Base-by-base conservation (phyloP, 2,888 invertebrate species). In the Ariolimax columbianus region DNA sequence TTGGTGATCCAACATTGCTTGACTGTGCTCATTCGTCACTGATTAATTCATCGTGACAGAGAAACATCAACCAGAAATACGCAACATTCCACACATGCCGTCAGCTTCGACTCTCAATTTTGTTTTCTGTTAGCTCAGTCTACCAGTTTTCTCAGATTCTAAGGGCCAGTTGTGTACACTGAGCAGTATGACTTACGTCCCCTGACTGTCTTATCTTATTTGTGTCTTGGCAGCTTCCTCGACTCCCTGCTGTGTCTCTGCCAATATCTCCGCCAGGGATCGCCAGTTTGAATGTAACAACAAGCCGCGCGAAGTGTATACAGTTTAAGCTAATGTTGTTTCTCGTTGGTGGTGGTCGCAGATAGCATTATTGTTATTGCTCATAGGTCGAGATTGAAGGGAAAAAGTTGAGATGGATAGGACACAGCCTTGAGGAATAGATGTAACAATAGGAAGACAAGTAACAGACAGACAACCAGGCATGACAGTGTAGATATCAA, bases 1-100 rank as follows among this genome's bases (percentile, higher is more conserved):
- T 40, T 40, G 72, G 43, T 72, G 43, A 43, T 26, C 43, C 72
- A 72, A 43, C 43, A 72, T 72, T 43, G 26, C 72, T 72, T 43
- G 40, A 6, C 43, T 4, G 9, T 72, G 6, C n/a, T 72, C 72
- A 26, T n/a, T 23, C 72, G 14, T 26, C 43, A 72, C 43, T 2
- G 4, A 40, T 40, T 43, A 26, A 72, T n/a, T 40, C 43, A n/a
- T 72, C 14, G 40, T 72, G 72, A 43, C 72, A 72, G 7, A 26
- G 23, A 6, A 43, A n/a, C 40, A 72, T 11, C 6, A 40, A 6
- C 4, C 43, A 23, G 40, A 72, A 72, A 7, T 4, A 55, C 9
- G 14, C 14, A 14, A 47, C 6, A 47, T 14, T 47, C 47, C 47
- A 47, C 47, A 9, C 14, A 14, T 9, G 14, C 47, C 14, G 9